These are phyloP conservation scores for Podotricha telesiphe DNA, from an alignment of 2,888 invertebrate genomes.

Conservation along the genomic window DNA sequence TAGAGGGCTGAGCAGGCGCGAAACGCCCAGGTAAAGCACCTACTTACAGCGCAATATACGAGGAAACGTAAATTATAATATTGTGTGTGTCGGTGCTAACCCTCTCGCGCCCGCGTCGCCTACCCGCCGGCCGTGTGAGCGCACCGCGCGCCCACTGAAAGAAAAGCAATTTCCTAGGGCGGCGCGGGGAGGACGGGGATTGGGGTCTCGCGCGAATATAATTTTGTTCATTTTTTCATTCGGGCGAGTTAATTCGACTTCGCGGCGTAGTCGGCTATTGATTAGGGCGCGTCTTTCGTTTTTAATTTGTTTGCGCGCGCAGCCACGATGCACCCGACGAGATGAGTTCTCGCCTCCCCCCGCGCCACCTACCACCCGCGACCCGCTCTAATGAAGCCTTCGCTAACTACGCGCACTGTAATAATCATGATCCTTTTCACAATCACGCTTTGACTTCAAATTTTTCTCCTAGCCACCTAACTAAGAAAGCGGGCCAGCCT, in stretches of 20 bases:
- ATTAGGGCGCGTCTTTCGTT: slow-evolving; percentile 84
- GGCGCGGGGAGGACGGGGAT: slow-evolving; percentile 59
- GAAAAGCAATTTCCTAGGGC: slow-evolving; percentile 83
- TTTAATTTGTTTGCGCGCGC: slow-evolving; percentile 84
- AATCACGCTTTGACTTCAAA: slow-evolving; percentile 66
- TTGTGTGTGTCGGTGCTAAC: slow-evolving; percentile 80
- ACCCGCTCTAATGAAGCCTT: slow-evolving; percentile 73
- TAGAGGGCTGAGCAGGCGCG: slow-evolving; percentile 79
- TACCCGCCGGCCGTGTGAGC: slow-evolving; percentile 69
- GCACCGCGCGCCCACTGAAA: slow-evolving; percentile 82
- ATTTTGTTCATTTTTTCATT: slow-evolving; percentile 84
- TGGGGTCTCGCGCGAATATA: slow-evolving; percentile 83
- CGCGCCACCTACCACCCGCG: slow-evolving; percentile 47
- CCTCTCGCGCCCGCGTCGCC: slow-evolving; percentile 70
- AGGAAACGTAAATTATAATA: slow-evolving; percentile 84
- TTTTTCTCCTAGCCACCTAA: slow-evolving; percentile 55
- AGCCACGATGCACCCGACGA: slow-evolving; percentile 79
- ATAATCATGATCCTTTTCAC: slow-evolving; percentile 75
- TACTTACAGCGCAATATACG: slow-evolving; percentile 83
- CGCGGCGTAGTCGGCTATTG: slow-evolving; percentile 82
- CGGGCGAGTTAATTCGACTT: slow-evolving; percentile 83
- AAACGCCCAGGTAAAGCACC: slow-evolving; percentile 82
- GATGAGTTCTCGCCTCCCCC: slow-evolving; percentile 63
- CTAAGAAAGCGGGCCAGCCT: slow-evolving; percentile 49
- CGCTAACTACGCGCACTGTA: slow-evolving; percentile 71